Conservation (phyloP, 1,140 invertebrate genomes). For the Laodelphax striatellus region DNA sequence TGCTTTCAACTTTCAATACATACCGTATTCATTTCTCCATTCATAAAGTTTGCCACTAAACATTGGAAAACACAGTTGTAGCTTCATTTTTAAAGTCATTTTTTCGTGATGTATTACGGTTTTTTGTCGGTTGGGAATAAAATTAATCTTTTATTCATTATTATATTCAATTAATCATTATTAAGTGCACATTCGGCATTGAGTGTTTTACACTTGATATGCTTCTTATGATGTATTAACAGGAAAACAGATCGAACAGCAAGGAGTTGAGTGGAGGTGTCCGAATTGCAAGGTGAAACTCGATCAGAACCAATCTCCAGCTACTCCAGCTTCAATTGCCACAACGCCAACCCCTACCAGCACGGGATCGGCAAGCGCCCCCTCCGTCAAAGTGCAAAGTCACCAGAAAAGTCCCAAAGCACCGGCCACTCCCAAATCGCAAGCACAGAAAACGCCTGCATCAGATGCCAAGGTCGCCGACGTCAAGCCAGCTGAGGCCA, state of each 20-base stretch:
- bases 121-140: too few relatives aligned
- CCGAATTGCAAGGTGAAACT: slow-evolving; percentile 54
- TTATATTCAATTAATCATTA: too few relatives aligned
- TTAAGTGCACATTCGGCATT: too few relatives aligned
- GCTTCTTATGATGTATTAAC: background rate
- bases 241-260: slow-evolving; percentile 76
- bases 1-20: too few relatives aligned
- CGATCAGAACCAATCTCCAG: slow-evolving; percentile 7
- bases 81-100: too few relatives aligned
- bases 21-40: too few relatives aligned
- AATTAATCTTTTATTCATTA: too few relatives aligned
- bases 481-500: background rate
- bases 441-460: background rate
- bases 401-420: slow-evolving; percentile 3
- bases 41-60: too few relatives aligned
- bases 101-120: too few relatives aligned
- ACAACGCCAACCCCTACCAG: background rate
- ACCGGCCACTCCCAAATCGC: background rate
- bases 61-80: too few relatives aligned
- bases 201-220: too few relatives aligned
- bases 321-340: background rate
- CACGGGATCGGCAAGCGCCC: background rate
- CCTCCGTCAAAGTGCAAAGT: background rate
- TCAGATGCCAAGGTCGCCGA: background rate
- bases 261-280: slow-evolving; percentile 83